Base-by-base conservation (phyloP, 2,797 vertebrate genomes). In the Fistularia tabacaria region DNA sequence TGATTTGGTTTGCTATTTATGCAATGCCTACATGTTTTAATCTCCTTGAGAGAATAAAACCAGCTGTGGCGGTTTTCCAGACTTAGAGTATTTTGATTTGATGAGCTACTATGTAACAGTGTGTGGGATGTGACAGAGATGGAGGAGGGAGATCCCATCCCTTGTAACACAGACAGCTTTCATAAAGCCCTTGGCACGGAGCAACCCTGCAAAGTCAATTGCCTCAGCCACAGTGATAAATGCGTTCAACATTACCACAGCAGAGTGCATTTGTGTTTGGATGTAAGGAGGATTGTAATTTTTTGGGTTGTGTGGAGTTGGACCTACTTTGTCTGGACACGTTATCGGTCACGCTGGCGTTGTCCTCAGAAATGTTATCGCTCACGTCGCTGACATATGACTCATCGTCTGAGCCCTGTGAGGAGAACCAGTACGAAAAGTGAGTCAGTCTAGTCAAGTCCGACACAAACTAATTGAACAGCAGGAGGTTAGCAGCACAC, bases 321-420 rank as follows among this genome's bases (percentile, higher is more conserved):
- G 65, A 85, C 91, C 76, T 91, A 99, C 97, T 95, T 93, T 98
- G 96, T 86, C 95, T 91, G 86, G 95, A 99, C 88, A 97, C 87
- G 70, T 93, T 98, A 87, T 99, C 97, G 40, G 94, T 94, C 72
- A 98, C 95, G 49, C 97, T 99, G 90, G 96, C 96, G 79, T 98
- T 98, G 92, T 99, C 97, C 88, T 99, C 97, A 13, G 97, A 99
- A 91, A 98, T 96, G 79, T 99, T 99, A 88, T 99, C 97, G 68
- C 97, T 99, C 89, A 99, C 97, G 82, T 99, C 97, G 59, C 97
- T 99, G 89, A 99, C 93, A 63, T 98, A 99, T 79, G 97, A 99
- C 86, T 99, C 97, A 81, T 99, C 97, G 77, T 99, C 97, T 74
- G 97, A 99, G 82, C 93, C 96, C 97, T 99, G 83, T 49, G 46